phyloP scores from a whole-genome alignment of 2,113 vertebrate species.

The Gila orcuttii region DNA sequence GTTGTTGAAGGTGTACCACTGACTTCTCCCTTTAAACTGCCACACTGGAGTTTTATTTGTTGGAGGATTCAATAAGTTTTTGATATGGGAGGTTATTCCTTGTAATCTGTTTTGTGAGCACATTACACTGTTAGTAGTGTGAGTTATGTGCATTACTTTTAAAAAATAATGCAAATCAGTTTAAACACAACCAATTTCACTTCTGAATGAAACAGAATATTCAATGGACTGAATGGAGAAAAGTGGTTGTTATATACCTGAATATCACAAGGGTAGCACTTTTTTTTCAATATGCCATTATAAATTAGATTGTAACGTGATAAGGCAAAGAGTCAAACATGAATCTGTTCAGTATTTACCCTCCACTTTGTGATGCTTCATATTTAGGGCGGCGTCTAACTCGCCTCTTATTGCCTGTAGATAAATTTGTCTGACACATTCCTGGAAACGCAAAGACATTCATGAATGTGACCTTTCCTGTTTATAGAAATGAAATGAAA shows the following conservation, averaged over 20 bases:
- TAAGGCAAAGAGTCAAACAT: neutral
- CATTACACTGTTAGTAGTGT: neutral
- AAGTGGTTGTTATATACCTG: neutral
- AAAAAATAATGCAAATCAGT: no score
- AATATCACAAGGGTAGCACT: no score
- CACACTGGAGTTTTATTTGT: slow-evolving; percentile 52
- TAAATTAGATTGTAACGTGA: neutral
- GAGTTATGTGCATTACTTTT: neutral
- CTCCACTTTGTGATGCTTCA: neutral
- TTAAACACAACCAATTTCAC: no score
- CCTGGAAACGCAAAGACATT: slow-evolving; percentile 53
- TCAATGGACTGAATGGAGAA: neutral
- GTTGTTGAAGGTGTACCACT: slow-evolving; percentile 63
- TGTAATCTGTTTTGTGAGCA: neutral
- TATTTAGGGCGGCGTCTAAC: slow-evolving; percentile 69
- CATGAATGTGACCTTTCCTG: neutral
- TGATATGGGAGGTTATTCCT: neutral
- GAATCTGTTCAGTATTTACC: slow-evolving; percentile 57
- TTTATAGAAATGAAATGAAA: neutral
- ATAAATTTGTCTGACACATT: slow-evolving; percentile 66
- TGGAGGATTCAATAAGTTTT: neutral
- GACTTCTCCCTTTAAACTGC: slow-evolving; percentile 64
- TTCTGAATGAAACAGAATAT: neutral
- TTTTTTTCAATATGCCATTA: no score
- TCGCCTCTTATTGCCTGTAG: slow-evolving; percentile 54